Evolutionary conservation across 2,113 vertebrate species (phyloP), one percentile per base, ranked within the genome.

Genomic region (Cyanoderma ruficeps): DNA sequence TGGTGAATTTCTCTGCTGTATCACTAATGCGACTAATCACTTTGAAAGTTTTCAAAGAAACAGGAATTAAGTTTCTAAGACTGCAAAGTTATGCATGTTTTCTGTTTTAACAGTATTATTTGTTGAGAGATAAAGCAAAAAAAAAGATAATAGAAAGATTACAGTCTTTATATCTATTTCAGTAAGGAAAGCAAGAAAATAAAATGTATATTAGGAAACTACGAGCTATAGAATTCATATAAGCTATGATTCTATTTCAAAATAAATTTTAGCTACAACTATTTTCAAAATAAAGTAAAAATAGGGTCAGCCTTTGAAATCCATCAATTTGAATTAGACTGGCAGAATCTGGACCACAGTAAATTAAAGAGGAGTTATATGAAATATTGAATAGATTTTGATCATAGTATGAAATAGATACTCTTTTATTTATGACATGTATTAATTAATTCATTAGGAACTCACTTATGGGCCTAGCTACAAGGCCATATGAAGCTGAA

Each of bases 351-450:
- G 70, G 59, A 65, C 79, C 42, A 37, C 23, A 44, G 55, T 37
- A 90, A 94, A 83, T 94, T 88, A 83, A 77, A 93, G 63, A 64
- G 16, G 25, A 95, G 5, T 27, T 56, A 22, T 42, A 93, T 95
- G 57, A 96, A 96, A 96, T 93, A 95, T 95, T 93, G 59, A 96
- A 74, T 27, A 88, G 46, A 70, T 95, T 95, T 95, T 91, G 80
- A 94, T 91, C 87, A 52, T 78, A 2, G 7, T 42, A 63, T 93
- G 82, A 96, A 96, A 89, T 39, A 80, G 49, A 93, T 82, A 83
- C 56, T 95, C 63, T 91, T 94, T 96, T 96, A 96, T 96, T 96
- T 93, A 96, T 95, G 39, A 95, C 49, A 70, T 30, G 7, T 50
- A 86, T 92, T 85, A 83, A 83, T 94, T 82, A 84, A 91, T 96